Conservation (phyloP, 1,140 invertebrate genomes). For the Drosophila ohnishii region DNA sequence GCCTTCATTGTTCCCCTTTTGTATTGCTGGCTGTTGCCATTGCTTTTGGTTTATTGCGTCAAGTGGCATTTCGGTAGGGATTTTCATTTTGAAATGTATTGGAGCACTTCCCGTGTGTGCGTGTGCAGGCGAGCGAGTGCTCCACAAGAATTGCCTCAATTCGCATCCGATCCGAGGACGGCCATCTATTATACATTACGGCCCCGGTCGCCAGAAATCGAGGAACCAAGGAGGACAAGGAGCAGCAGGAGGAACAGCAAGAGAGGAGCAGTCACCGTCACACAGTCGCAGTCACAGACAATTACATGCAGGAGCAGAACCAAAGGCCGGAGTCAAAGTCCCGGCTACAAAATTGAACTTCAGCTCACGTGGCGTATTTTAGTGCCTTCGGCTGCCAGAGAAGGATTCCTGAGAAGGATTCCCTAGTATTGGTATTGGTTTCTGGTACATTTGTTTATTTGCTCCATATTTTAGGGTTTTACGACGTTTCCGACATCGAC, state of each 20-base stretch:
- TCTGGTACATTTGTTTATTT: conserved; percentile 79
- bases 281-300: conserved; percentile 65
- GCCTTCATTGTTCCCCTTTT: conserved; percentile 21
- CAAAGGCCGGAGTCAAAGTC: conserved; percentile 22
- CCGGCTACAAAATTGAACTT: conserved; percentile 68
- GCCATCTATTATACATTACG: conserved; percentile 78
- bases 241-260: not conserved
- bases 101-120: conserved; percentile 41
- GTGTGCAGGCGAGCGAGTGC: conserved; percentile 17
- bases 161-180: conserved; percentile 66
- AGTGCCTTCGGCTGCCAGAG: conserved; percentile 53
- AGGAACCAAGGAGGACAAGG: not conserved
- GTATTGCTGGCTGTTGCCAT: conserved; percentile 23
- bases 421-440: conserved; percentile 32
- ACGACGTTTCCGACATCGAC: conserved; percentile 71
- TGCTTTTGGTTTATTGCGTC: conserved; percentile 78
- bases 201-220: conserved; percentile 44
- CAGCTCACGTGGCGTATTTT: conserved; percentile 79
- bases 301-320: conserved; percentile 68
- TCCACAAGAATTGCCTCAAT: conserved; percentile 58
- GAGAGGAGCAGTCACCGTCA: conserved; percentile 7
- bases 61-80: conserved; percentile 79
- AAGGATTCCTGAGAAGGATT: conserved; percentile 23
- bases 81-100: conserved; percentile 79
- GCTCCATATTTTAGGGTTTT: conserved; percentile 79